These are phyloP conservation scores for Venturia canescens DNA, from an alignment of 1,140 invertebrate species.

Conservation along the genomic window DNA sequence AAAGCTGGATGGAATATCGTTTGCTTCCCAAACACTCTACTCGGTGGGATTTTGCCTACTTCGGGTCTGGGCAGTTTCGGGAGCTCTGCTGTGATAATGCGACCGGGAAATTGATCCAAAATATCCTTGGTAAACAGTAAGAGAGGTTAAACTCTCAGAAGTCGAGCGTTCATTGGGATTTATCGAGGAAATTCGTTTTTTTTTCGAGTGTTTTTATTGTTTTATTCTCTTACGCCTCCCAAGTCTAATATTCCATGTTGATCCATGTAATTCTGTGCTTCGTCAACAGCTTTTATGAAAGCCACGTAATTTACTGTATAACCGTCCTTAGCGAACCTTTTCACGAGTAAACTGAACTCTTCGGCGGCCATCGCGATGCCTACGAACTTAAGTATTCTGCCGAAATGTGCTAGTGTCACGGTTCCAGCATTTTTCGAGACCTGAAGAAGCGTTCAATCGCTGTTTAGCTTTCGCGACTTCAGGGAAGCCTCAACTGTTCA, in stretches of 20 bases:
- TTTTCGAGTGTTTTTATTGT: background rate
- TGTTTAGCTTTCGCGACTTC: background rate
- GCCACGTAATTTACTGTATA: constrained; percentile 86
- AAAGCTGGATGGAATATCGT: constrained; percentile 79
- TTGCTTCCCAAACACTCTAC: constrained; percentile 77
- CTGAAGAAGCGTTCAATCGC: constrained; percentile 68
- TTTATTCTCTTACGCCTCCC: constrained; percentile 72
- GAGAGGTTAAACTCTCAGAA: background rate
- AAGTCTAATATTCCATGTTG: constrained; percentile 78
- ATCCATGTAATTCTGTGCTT: constrained; percentile 77
- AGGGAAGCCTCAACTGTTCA: background rate
- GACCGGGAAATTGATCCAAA: constrained; percentile 78
- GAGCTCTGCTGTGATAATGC: constrained; percentile 80
- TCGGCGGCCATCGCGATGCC: constrained; percentile 80
- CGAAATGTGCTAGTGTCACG: constrained; percentile 84
- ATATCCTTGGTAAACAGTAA: constrained; percentile 67
- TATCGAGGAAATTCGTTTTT: constrained; percentile 13
- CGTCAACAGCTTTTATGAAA: constrained; percentile 80
- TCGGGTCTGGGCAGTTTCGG: constrained; percentile 82
- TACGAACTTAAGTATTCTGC: constrained; percentile 82
- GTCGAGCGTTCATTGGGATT: background rate
- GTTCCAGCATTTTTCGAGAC: constrained; percentile 84
- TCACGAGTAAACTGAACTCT: constrained; percentile 83
- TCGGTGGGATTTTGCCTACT: constrained; percentile 76
- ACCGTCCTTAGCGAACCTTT: constrained; percentile 82